Evolutionary conservation across 2,797 vertebrate genomes (phyloP), one percentile per base, ranked within the genome.

Genomic region (Tadarida brasiliensis): DNA sequence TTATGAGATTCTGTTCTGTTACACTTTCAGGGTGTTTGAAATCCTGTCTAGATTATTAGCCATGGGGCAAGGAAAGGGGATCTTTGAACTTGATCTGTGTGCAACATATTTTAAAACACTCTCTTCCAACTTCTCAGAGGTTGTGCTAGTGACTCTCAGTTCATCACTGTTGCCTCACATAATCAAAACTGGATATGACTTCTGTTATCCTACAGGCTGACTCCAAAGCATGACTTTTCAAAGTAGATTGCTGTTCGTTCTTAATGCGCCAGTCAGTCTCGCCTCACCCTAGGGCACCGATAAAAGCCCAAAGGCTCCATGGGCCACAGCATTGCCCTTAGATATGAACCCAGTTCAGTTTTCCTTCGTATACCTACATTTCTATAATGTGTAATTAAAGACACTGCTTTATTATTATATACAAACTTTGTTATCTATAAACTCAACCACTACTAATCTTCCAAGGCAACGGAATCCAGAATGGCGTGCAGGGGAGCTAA

Each of bases 31-130:
- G 59, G 95, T 96, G 81, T 96, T 96, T 96, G 97, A 96, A 96
- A 96, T 92, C 7, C 91, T 87, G 89, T 96, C 96, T 87, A 87
- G 83, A 85, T 94, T 94, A 91, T 92, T 94, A 57, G 70, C 89
- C 51, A 54, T 87, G 82, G 71, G 86, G 54, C 35, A 90, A 71
- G 57, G 47, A 76, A 96, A 94, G 68, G 61, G 51, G 80, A 95
- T 85, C 90, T 95, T 97, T 96, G 93, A 96, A 96, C 84, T 90
- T 96, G 83, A 94, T 96, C 91, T 92, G 33, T 59, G 28, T 94
- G 83, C 57, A 92, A 85, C 80, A 12, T 96, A 83, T 96, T 97
- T 96, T 87, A 76, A 94, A 97, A 80, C 70, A 87, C 67, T 77
- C 67, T 89, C 76, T 95, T 87, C 28, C 28, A 87, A 17, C 86